Conservation (phyloP, 2,113 vertebrate species). For the Rhinolophus ferrumequinum region DNA sequence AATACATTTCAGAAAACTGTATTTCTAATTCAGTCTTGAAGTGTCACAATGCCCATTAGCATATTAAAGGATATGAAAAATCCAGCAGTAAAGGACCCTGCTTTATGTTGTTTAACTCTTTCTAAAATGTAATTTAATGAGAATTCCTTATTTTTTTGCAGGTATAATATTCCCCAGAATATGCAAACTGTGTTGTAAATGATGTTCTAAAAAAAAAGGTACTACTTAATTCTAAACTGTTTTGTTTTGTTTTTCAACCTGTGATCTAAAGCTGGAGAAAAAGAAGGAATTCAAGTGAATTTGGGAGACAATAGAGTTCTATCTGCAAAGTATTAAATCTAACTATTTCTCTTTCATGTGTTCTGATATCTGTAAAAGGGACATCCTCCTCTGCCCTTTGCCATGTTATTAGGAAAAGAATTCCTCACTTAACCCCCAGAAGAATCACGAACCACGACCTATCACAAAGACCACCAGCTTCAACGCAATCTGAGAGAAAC, state of each 20-base stretch:
- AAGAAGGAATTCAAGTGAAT: background rate
- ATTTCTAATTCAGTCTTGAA: background rate
- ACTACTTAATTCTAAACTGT: background rate
- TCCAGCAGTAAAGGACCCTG: background rate
- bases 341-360: background rate
- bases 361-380: background rate
- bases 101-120: slow-evolving; percentile 14
- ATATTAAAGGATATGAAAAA: background rate
- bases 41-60: background rate
- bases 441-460: background rate
- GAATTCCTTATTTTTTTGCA: background rate
- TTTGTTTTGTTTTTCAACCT: background rate
- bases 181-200: background rate
- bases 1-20: background rate
- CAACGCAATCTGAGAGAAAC: background rate
- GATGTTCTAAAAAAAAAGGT: background rate
- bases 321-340: background rate
- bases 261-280: background rate
- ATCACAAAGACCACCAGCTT: background rate
- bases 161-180: background rate
- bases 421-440: background rate
- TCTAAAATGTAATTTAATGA: background rate
- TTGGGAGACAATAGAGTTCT: slow-evolving; percentile 1
- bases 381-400: background rate
- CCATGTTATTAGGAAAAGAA: background rate